Evolutionary conservation across 1,140 invertebrate species (phyloP), one percentile per base, ranked within the genome.

Genomic region (Ridgeia piscesae): DNA sequence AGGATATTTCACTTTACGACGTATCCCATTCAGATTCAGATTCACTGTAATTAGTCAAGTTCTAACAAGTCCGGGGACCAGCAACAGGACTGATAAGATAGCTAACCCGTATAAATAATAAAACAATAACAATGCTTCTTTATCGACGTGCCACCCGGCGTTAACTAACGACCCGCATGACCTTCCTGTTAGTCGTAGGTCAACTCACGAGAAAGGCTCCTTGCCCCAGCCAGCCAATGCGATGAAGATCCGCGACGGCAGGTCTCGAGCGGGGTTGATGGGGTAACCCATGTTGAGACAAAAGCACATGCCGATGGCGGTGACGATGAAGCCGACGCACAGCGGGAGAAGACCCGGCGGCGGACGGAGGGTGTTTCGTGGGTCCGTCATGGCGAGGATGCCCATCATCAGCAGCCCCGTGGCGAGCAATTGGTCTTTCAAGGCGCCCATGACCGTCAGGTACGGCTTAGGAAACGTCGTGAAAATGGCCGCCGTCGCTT

Each of bases 231-330:
- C 97, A 89, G 96, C 96, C 9, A 97, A 93, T 0, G 96, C 94
- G 0, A 96, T 96, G 94, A 97, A 97, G 21, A 97, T 92, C 89
- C 97, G 94, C 6, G 97, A 97, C 0, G 96, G 96, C 11, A 97
- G 94, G 94, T 97, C 97, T 91, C 97, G 94, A 17, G 97, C 97
- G 14, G 97, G 97, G 95, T 97, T 97, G 91, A 97, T 96, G 1
- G 97, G 96, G 91, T 96, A 97, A 0, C 58, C 58, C 58, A 77
- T 77, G 58, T 77, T 77, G 58, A 77, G 58, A 31, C 17, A 77
- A 21, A 77, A 77, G 0, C 17, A 17, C 58, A 77, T 77, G 58
- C 17, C 27, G 58, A 77, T 1, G 58, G 2, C 33, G 97, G 97
- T 93, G 96, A 97, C 94, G 97, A 97, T 42, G 27, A 97, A 0